Conservation (phyloP, 2,113 vertebrate species). For the Clarias gariepinus region DNA sequence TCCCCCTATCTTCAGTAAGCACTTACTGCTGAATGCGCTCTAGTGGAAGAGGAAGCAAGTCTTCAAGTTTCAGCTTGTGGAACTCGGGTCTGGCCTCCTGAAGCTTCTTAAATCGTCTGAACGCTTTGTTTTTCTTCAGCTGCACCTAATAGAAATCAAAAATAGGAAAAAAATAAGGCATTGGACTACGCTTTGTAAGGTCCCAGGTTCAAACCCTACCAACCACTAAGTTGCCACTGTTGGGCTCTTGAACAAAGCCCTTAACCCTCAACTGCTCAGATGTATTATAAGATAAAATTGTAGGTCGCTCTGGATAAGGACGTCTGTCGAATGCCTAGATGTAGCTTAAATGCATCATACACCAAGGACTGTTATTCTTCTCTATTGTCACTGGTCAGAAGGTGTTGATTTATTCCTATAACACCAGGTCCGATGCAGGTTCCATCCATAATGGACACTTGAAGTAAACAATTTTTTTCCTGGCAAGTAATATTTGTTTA, state of each 20-base stretch:
- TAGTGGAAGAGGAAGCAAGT: slow-evolving; percentile 84
- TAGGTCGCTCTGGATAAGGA: too few relatives aligned
- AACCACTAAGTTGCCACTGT: too few relatives aligned
- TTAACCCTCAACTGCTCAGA: too few relatives aligned
- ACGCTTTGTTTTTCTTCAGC: slow-evolving; percentile 84
- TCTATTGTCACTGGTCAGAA: neutral
- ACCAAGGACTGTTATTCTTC: neutral
- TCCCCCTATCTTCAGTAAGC: too few relatives aligned
- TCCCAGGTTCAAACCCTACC: too few relatives aligned
- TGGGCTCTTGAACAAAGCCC: too few relatives aligned
- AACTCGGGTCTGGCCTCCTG: slow-evolving; percentile 89
- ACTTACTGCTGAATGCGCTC: slow-evolving; percentile 85
- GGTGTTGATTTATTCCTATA: neutral
- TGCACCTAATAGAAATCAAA: slow-evolving; percentile 71
- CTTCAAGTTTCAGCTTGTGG: slow-evolving; percentile 76
- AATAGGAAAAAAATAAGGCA: too few relatives aligned
- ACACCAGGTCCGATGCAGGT: neutral
- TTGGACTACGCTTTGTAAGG: too few relatives aligned
- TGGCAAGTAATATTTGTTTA: neutral
- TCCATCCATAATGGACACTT: neutral
- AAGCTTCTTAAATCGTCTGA: slow-evolving; percentile 84
- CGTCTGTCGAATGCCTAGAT: too few relatives aligned
- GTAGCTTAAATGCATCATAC: neutral
- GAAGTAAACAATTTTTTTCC: neutral
- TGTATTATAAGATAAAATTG: too few relatives aligned